Conservation (phyloP, 2,888 invertebrate species). For the Meganola albula region DNA sequence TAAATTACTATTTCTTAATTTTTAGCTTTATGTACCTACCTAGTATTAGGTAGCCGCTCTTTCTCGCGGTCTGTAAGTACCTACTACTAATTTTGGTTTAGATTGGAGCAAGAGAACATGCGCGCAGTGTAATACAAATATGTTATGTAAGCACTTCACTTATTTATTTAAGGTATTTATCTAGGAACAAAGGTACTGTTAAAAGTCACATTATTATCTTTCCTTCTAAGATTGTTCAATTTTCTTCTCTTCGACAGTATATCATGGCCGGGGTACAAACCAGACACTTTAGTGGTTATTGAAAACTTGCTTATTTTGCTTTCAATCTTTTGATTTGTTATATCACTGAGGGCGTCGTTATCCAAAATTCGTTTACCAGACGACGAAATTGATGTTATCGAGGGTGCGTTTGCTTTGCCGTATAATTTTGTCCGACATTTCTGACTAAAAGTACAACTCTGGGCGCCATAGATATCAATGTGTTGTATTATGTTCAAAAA, state of each 20-base stretch:
- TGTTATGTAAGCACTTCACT: background rate
- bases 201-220: conserved; percentile 1
- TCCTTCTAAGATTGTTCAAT: conserved; percentile 5
- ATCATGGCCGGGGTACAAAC: conserved; percentile 12
- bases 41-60: no score
- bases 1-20: no score
- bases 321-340: conserved; percentile 8
- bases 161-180: background rate
- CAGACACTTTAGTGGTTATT: conserved; percentile 15
- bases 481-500: conserved; percentile 19
- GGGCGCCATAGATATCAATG: conserved; percentile 14
- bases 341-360: background rate
- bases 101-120: no score
- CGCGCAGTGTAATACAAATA: no score
- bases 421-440: conserved; percentile 3
- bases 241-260: conserved; percentile 9
- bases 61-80: no score
- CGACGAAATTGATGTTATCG: conserved; percentile 6
- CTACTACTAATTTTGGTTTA: no score
- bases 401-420: background rate
- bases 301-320: conserved; percentile 15
- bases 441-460: conserved; percentile 5
- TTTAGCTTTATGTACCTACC: no score
- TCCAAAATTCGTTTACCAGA: background rate
- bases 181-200: background rate